phyloP scores from a whole-genome alignment of 2,797 vertebrate species.

The Manis crassicaudata region DNA sequence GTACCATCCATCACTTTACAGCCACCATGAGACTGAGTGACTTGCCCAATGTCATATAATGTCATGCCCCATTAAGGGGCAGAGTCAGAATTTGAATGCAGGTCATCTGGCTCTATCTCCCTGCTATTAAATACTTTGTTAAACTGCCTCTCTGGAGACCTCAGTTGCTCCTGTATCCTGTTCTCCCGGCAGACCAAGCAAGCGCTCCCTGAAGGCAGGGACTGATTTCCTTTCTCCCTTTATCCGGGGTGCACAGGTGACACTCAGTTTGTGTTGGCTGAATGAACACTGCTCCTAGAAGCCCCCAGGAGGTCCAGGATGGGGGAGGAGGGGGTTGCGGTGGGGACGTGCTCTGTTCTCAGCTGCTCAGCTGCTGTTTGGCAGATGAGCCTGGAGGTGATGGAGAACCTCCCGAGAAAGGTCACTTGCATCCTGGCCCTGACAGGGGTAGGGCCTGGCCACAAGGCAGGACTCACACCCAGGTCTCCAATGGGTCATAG shows the following conservation, averaged over 20 bases:
- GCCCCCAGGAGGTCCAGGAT: background rate
- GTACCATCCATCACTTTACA: background rate
- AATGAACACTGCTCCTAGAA: accelerated
- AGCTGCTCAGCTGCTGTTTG: background rate
- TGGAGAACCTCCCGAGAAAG: background rate
- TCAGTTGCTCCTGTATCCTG: too few species aligned
- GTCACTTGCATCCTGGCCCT: background rate
- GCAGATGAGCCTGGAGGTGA: background rate
- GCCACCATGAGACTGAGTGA: background rate
- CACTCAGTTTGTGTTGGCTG: background rate
- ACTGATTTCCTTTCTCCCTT: background rate
- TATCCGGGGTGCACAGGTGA: background rate
- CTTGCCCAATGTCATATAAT: background rate
- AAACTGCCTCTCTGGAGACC: background rate
- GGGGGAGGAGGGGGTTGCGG: accelerated
- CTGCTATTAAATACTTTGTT: background rate
- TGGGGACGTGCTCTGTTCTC: background rate
- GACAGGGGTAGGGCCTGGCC: background rate
- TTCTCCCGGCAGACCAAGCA: background rate
- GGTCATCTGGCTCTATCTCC: background rate
- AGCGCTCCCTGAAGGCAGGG: background rate
- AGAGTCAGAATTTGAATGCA: background rate
- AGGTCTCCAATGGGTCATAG: background rate
- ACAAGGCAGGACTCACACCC: background rate
- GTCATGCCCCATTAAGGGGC: background rate